Conservation (phyloP, 2,113 vertebrate species). For the Osmerus mordax region DNA sequence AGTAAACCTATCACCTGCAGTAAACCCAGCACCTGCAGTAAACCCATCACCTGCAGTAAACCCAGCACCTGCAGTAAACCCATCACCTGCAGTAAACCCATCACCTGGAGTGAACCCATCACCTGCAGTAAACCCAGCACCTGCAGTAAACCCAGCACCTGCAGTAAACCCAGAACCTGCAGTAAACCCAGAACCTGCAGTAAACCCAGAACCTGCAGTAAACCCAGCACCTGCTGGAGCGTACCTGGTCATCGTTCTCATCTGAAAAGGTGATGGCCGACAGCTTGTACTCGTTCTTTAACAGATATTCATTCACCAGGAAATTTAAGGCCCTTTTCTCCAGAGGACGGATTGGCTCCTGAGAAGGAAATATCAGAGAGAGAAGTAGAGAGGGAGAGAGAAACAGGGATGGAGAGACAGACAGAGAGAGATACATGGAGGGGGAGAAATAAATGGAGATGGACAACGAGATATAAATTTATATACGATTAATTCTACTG, state of each 20-base stretch:
- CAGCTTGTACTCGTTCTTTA: slow-evolving; percentile 97
- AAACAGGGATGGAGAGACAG: not conserved
- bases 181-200: no score
- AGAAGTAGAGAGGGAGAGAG: not conserved
- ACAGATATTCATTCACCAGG: slow-evolving; percentile 99
- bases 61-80: no score
- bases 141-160: no score
- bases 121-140: no score
- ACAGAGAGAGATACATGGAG: not conserved
- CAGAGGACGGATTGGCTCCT: slow-evolving; percentile 96
- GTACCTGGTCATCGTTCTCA: slow-evolving; percentile 99
- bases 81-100: not conserved
- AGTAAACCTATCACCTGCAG: no score
- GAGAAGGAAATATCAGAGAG: slow-evolving; percentile 27
- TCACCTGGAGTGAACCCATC: no score
- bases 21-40: not conserved
- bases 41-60: no score
- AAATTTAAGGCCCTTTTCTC: slow-evolving; percentile 99
- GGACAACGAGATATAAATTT: no score
- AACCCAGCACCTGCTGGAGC: not conserved
- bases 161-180: no score
- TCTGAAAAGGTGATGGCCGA: slow-evolving; percentile 99
- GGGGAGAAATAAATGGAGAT: not conserved
- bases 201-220: no score
- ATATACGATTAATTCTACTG: not conserved